Evolutionary conservation across 2,113 vertebrate genomes (phyloP).

Genomic region (Excalfactoria chinensis): DNA sequence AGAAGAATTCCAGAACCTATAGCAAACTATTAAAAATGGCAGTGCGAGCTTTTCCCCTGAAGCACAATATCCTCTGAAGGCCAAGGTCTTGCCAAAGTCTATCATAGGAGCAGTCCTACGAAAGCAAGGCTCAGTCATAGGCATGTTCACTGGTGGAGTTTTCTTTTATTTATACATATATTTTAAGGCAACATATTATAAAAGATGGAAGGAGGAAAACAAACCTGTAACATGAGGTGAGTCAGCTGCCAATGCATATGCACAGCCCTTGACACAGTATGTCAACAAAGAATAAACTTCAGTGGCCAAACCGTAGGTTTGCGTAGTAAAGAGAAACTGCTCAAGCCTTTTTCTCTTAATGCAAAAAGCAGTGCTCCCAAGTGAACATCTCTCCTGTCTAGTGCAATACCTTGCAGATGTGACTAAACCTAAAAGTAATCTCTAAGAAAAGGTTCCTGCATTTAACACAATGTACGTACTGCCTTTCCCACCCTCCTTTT

Average conservation of each 20-base stretch:
- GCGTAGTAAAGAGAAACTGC: not conserved
- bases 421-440: conserved; percentile 18
- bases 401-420: conserved; percentile 27
- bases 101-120: not conserved
- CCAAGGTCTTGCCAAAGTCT: not conserved
- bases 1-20: not conserved
- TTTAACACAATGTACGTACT: not conserved
- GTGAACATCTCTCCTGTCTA: not conserved
- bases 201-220: conserved; percentile 12
- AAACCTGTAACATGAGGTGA: not conserved
- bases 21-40: not conserved
- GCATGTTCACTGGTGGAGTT: conserved; percentile 39
- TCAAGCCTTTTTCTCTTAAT: not conserved
- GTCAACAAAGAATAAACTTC: not conserved
- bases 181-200: conserved; percentile 56
- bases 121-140: conserved; percentile 22
- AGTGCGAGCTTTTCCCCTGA: not conserved
- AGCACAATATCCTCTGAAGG: not conserved
- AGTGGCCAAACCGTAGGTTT: not conserved
- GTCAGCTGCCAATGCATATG: not conserved
- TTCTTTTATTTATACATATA: conserved; percentile 65
- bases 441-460: conserved; percentile 26
- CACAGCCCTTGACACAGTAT: not conserved
- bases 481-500: conserved; percentile 1
- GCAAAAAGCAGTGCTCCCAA: not conserved